These are phyloP conservation scores for Myopa testacea DNA, from an alignment of 2,888 invertebrate genomes.

Conservation along the genomic window DNA sequence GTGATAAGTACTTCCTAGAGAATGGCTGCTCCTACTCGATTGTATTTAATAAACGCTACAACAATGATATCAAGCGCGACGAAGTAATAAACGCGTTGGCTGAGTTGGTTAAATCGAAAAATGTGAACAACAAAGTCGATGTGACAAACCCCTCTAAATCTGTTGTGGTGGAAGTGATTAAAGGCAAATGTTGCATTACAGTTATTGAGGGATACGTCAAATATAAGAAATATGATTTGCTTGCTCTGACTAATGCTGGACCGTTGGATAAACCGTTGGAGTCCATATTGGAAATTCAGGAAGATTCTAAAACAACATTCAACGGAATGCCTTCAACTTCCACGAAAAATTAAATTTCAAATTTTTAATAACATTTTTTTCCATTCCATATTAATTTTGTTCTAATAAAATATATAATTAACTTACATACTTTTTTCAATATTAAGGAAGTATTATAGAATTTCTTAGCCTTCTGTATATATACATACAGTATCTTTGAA, in stretches of 20 bases:
- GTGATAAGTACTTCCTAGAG: slow-evolving; percentile 81
- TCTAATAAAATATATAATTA: too few species aligned
- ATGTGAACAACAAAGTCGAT: slow-evolving; percentile 81
- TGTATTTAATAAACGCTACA: slow-evolving; percentile 82
- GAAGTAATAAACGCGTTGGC: slow-evolving; percentile 81
- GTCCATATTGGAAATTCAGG: background rate
- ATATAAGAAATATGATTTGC: slow-evolving; percentile 87
- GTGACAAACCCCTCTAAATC: slow-evolving; percentile 81
- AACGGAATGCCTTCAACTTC: too few species aligned
- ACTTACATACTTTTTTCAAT: too few species aligned
- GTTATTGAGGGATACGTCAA: slow-evolving; percentile 83
- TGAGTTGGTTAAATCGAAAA: slow-evolving; percentile 76
- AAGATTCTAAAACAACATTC: background rate
- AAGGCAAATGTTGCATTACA: slow-evolving; percentile 82
- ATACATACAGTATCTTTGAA: too few species aligned
- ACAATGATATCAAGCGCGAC: slow-evolving; percentile 78
- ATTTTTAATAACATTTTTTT: too few species aligned
- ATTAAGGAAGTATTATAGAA: too few species aligned
- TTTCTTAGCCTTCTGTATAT: too few species aligned
- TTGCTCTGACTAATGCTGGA: slow-evolving; percentile 69
- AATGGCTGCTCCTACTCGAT: slow-evolving; percentile 81
- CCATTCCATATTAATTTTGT: too few species aligned
- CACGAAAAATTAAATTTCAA: background rate
- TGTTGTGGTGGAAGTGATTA: slow-evolving; percentile 86
- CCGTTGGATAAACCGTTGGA: background rate